phyloP scores from a whole-genome alignment of 2,888 invertebrate genomes.

The Flexamia atlantica region DNA sequence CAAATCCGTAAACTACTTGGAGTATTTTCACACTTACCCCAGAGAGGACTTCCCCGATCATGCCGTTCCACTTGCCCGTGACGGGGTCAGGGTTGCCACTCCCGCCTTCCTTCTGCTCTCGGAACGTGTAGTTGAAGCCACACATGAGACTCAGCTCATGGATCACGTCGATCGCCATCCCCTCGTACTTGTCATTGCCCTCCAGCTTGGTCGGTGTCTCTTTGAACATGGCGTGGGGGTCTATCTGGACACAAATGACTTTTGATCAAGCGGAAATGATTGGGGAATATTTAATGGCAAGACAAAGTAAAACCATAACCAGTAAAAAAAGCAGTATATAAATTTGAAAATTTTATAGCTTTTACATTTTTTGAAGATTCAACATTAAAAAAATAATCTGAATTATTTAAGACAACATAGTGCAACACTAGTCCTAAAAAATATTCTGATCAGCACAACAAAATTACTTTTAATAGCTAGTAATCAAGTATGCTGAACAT shows the following conservation, averaged over 20 bases:
- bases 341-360: too few relatives aligned
- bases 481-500: too few relatives aligned
- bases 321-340: too few relatives aligned
- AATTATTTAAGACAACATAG: too few relatives aligned
- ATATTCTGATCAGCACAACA: too few relatives aligned
- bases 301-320: too few relatives aligned
- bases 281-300: too few relatives aligned
- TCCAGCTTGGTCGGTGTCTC: conserved; percentile 74
- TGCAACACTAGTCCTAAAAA: too few relatives aligned
- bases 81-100: conserved; percentile 71
- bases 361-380: too few relatives aligned
- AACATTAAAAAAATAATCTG: too few relatives aligned
- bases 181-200: conserved; percentile 80
- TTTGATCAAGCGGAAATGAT: background rate
- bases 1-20: too few relatives aligned
- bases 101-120: conserved; percentile 67
- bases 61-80: conserved; percentile 74
- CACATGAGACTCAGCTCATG: conserved; percentile 78
- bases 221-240: conserved; percentile 82
- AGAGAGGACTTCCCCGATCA: conserved; percentile 75
- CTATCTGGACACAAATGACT: conserved; percentile 75
- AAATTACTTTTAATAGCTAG: too few relatives aligned
- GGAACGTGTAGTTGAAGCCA: conserved; percentile 80
- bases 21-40: conserved; percentile 73
- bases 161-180: conserved; percentile 82